Base-by-base conservation (phyloP, 2,888 invertebrate species). In the Drosophila pegasa region DNA sequence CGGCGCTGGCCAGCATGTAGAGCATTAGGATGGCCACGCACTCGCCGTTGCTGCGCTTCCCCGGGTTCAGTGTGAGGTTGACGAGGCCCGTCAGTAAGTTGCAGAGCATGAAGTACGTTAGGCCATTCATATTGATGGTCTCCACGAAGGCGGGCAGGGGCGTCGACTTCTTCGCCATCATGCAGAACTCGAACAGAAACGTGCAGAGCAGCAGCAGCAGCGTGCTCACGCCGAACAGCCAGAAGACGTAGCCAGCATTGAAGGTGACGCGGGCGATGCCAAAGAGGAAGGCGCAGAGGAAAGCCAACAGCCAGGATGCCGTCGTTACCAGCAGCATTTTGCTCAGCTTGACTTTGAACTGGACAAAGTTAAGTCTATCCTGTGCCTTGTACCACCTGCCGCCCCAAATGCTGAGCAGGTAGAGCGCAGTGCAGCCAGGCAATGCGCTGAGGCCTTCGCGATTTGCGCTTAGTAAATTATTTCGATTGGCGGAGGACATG, bases 381-480 rank as follows among this genome's bases (percentile, higher is more conserved):
- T 64, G 12, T 67, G 72, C 29, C 91, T 91, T 31, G 95, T 89
- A 55, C 94, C 85, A 89, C 40, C 95, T 95, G 56, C 90, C 85
- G 48, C 96, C 89, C 79, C 94, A 93, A 57, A 95, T 94, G 27
- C 96, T 95, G 72, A 95, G 93, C 62, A 98, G 93, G 92, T 97
- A 98, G 6, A 99, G 92, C 0, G 96, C 94, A 0, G 97, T 93
- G 91, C 97, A 99, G 1, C 99, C 99, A 0, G 96, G 93, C 37
- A 95, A 93, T 0, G 99, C 98, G 22, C 95, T 94, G 38, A 99
- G 92, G 0, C 99, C 99, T 93, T 99, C 99, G 62, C 97, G 94
- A 92, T 99, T 99, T 0, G 98, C 97, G 55, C 94, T 93, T 45
- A 94, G 93, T 6, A 98, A 72, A 58, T 93, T 93, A 40, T 92